Evolutionary conservation across 2,113 vertebrate genomes (phyloP).

Genomic region (Ameiurus melas): DNA sequence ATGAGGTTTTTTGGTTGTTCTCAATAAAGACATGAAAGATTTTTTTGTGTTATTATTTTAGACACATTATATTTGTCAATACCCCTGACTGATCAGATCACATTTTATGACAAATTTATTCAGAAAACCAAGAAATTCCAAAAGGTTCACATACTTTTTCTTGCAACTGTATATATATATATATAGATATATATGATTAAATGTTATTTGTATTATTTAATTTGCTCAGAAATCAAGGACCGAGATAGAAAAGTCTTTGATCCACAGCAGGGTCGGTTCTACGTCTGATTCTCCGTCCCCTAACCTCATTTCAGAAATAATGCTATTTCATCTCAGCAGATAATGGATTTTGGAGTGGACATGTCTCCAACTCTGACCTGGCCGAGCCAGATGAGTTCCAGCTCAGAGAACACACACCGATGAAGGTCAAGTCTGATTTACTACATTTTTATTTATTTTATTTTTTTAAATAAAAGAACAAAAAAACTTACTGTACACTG

Average conservation of each 20-base stretch:
- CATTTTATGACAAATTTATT: too few species aligned
- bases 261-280: background rate
- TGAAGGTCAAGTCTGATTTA: background rate
- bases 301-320: background rate
- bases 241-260: background rate
- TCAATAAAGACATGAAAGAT: too few species aligned
- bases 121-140: too few species aligned
- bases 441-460: background rate
- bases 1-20: too few species aligned
- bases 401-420: background rate
- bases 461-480: too few species aligned
- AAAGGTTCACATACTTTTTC: too few species aligned
- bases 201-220: background rate
- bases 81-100: too few species aligned
- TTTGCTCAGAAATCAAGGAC: background rate
- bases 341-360: background rate
- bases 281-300: background rate
- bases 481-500: too few species aligned
- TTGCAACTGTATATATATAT: too few species aligned
- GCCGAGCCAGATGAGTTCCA: background rate
- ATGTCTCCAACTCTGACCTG: background rate
- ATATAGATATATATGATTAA: too few species aligned
- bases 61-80: too few species aligned
- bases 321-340: background rate
- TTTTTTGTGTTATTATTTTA: too few species aligned